These are phyloP conservation scores for Lerista edwardsae DNA, from an alignment of 2,797 vertebrate genomes.

Conservation along the genomic window DNA sequence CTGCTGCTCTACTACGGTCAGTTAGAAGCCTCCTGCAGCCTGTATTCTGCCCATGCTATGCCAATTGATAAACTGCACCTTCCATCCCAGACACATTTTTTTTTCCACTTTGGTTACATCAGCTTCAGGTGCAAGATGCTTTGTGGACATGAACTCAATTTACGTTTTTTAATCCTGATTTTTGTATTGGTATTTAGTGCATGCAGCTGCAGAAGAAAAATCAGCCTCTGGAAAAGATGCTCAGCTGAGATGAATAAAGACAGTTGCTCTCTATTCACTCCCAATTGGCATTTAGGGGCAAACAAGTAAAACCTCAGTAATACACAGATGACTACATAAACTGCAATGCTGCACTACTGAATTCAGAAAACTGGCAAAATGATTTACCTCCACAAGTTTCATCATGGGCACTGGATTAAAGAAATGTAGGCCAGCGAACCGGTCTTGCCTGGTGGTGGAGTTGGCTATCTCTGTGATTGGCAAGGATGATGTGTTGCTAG, in stretches of 20 bases:
- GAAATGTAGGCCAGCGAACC: constrained; percentile 95
- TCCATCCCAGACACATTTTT: not conserved
- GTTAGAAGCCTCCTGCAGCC: not conserved
- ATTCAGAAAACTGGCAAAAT: accelerated
- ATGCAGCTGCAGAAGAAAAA: too few species aligned
- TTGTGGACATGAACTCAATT: too few species aligned
- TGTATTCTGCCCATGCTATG: not conserved
- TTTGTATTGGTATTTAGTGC: too few species aligned
- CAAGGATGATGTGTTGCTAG: constrained; percentile 96
- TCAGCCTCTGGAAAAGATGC: too few species aligned
- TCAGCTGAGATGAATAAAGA: too few species aligned
- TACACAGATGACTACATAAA: not conserved
- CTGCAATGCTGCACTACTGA: not conserved
- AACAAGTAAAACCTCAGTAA: not conserved
- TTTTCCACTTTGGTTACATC: not conserved
- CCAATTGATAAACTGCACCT: not conserved
- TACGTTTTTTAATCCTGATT: too few species aligned
- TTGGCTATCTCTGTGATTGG: constrained; percentile 90
- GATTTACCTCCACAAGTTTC: constrained; percentile 93
- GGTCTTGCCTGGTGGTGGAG: constrained; percentile 88
- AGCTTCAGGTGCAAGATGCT: not conserved
- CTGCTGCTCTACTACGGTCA: not conserved
- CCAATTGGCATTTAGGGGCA: constrained; percentile 12
- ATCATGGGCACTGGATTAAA: constrained; percentile 98
- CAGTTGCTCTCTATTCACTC: too few species aligned